Percentiles rank a stretch among this genome's conserved stretches.
Evolutionary conservation across 1,140 invertebrate species (phyloP).

Genomic region (Drosophila hydei): DNA sequence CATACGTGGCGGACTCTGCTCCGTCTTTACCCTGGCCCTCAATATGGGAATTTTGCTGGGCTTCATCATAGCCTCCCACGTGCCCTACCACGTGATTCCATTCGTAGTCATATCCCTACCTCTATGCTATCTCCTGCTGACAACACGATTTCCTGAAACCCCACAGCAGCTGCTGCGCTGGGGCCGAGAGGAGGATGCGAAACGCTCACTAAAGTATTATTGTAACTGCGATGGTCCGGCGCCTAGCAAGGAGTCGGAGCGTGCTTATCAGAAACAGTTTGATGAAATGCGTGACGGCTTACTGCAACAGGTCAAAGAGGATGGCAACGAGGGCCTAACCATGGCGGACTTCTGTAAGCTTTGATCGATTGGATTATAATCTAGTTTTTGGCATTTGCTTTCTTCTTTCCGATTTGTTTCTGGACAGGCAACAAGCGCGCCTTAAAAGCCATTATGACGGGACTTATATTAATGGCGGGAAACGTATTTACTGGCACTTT

Average conservation of each 20-base stretch:
- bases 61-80: constrained; percentile 62
- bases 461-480: constrained; percentile 68
- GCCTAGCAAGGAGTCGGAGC: constrained; percentile 44
- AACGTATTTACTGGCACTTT: constrained; percentile 73
- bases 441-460: constrained; percentile 55
- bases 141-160: constrained; percentile 65
- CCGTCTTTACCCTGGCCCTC: constrained; percentile 60
- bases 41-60: constrained; percentile 71
- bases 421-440: constrained; percentile 59
- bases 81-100: constrained; percentile 72
- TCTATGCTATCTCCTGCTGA: constrained; percentile 48
- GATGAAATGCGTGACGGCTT: constrained; percentile 64
- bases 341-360: constrained; percentile 68
- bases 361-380: neutral
- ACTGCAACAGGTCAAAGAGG: constrained; percentile 37
- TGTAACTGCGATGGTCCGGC: constrained; percentile 42
- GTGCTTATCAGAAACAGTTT: constrained; percentile 54
- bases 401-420: neutral
- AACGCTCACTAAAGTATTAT: constrained; percentile 65
- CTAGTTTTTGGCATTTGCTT: neutral
- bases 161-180: constrained; percentile 67
- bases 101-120: constrained; percentile 59
- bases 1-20: constrained; percentile 72
- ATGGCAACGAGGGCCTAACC: constrained; percentile 26
- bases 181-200: constrained; percentile 47